Conservation (phyloP, 2,888 invertebrate species). For the Embidobia sp. region DNA sequence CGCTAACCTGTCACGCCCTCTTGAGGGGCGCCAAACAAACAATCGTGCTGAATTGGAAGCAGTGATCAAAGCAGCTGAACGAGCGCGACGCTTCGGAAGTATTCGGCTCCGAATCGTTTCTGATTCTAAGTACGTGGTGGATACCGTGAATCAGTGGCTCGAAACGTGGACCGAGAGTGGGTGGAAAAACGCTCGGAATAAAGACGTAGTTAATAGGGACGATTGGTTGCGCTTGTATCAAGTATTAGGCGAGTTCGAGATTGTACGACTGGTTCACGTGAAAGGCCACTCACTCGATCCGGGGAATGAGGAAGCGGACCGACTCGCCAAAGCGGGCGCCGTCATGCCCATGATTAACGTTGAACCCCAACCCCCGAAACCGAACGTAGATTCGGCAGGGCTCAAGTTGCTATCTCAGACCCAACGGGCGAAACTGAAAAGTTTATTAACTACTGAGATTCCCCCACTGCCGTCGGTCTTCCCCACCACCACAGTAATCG, state of each 20-base stretch:
- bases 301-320: too few species aligned
- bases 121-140: neutral
- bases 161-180: neutral
- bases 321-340: too few species aligned
- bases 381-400: neutral
- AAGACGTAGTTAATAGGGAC: neutral
- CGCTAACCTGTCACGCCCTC: neutral
- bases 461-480: neutral
- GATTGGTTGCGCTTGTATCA: neutral
- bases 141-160: neutral
- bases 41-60: conserved; percentile 10
- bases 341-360: too few species aligned
- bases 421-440: neutral
- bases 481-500: neutral
- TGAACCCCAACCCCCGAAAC: too few species aligned
- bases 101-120: neutral
- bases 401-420: neutral
- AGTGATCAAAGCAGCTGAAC: neutral
- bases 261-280: too few species aligned
- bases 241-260: neutral
- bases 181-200: neutral
- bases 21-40: neutral
- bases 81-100: neutral
- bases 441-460: neutral
- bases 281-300: too few species aligned